Evolutionary conservation across 2,113 vertebrate genomes (phyloP).

Genomic region (Urocitellus parryii): DNA sequence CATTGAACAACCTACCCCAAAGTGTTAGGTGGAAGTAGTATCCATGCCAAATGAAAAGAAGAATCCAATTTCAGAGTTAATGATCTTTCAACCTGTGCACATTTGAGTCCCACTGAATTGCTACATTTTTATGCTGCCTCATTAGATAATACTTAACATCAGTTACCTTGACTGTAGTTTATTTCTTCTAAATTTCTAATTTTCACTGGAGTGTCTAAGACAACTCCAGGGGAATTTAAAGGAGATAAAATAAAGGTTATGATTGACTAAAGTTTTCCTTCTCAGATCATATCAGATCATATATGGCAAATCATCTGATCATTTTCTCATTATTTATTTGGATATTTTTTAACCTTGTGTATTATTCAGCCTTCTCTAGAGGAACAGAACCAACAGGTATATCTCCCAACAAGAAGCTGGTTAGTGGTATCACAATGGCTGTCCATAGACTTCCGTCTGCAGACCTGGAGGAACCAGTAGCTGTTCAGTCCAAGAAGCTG

Average conservation of each 20-base stretch:
- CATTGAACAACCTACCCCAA: not conserved
- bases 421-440: no score
- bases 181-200: conserved; percentile 16
- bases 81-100: conserved; percentile 48
- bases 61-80: conserved; percentile 46
- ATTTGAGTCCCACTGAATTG: not conserved
- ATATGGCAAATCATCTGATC: not conserved
- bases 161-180: conserved; percentile 6
- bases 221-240: not conserved
- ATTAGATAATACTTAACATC: conserved; percentile 37
- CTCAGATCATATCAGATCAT: not conserved
- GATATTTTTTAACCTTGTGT: not conserved
- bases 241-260: not conserved
- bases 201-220: not conserved
- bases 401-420: no score
- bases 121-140: conserved; percentile 7
- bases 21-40: not conserved
- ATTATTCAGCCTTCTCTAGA: no score
- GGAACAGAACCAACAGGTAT: no score
- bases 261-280: not conserved
- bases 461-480: no score
- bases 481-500: no score
- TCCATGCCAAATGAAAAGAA: not conserved
- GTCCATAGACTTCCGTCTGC: no score
- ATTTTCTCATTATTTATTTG: not conserved